Evolutionary conservation across 2,888 invertebrate genomes (phyloP).

Genomic region (Tachina lurida): DNA sequence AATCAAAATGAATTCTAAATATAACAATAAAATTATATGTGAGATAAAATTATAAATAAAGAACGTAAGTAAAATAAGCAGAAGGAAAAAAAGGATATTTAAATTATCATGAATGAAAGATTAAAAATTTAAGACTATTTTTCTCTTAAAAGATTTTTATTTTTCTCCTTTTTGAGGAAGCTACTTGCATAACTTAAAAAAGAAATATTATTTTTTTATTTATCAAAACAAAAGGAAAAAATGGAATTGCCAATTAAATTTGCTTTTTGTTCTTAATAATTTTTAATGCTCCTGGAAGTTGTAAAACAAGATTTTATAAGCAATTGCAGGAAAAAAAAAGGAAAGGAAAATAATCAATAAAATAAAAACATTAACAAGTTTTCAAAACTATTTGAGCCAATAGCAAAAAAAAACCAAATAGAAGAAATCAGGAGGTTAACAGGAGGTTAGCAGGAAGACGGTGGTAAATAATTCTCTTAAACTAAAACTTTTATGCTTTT

Average conservation of each 20-base stretch:
- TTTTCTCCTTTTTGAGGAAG: no score
- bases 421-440: background rate
- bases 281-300: background rate
- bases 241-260: background rate
- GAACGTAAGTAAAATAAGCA: background rate
- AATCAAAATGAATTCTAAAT: slow-evolving; percentile 15
- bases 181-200: no score
- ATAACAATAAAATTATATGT: slow-evolving; percentile 42
- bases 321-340: no score
- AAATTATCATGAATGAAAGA: background rate
- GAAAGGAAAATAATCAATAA: slow-evolving; percentile 30
- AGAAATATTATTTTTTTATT: background rate
- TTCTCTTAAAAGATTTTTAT: no score
- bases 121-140: background rate
- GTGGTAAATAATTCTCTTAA: background rate
- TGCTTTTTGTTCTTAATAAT: background rate
- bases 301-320: background rate
- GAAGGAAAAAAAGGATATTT: background rate
- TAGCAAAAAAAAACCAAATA: slow-evolving; percentile 21
- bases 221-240: background rate
- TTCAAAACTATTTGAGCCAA: slow-evolving; percentile 41
- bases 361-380: slow-evolving; percentile 44
- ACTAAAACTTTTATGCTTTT: background rate
- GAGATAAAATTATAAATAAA: background rate
- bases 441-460: background rate